These are phyloP conservation scores for Cladorhizidae sp. DNA, from an alignment of 37 sponge, comb jelly and placozoan genomes.

Conservation along the genomic window DNA sequence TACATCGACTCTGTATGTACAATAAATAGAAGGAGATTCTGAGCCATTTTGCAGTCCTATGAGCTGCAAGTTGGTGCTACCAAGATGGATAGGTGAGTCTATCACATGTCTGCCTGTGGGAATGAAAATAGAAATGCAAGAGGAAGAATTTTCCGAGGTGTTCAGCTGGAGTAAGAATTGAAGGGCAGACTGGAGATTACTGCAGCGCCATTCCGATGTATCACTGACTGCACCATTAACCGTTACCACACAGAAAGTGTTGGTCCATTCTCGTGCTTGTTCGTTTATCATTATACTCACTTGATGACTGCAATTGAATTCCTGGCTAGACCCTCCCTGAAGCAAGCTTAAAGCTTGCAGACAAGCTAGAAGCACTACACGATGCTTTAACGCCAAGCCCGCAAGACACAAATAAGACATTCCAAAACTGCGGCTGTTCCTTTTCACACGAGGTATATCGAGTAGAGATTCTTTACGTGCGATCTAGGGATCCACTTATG, in stretches of 20 bases:
- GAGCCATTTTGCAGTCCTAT: background rate
- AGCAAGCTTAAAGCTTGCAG: no score
- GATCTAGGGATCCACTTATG: no score
- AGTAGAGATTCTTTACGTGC: no score
- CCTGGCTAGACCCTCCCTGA: no score
- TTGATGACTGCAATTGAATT: background rate
- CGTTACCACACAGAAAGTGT: no score
- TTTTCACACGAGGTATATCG: no score
- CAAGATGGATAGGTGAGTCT: background rate
- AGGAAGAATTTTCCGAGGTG: background rate
- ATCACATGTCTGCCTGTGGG: conserved; percentile 11
- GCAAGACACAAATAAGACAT: no score
- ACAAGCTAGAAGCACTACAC: no score
- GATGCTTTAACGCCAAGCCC: no score
- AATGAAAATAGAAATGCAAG: conserved; percentile 1
- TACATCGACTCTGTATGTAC: conserved; percentile 1
- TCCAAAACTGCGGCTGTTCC: no score
- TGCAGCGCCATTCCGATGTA: conserved; percentile 2
- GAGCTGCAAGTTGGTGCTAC: conserved; percentile 7
- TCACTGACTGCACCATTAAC: no score
- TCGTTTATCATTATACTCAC: background rate
- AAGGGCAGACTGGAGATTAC: conserved; percentile 10
- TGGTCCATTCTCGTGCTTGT: background rate
- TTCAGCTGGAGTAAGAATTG: background rate
- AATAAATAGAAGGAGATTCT: background rate